Percentiles rank a stretch among this genome's conserved stretches.
Evolutionary conservation across 2,113 vertebrate genomes (phyloP).

Genomic region (Rostratula benghalensis): DNA sequence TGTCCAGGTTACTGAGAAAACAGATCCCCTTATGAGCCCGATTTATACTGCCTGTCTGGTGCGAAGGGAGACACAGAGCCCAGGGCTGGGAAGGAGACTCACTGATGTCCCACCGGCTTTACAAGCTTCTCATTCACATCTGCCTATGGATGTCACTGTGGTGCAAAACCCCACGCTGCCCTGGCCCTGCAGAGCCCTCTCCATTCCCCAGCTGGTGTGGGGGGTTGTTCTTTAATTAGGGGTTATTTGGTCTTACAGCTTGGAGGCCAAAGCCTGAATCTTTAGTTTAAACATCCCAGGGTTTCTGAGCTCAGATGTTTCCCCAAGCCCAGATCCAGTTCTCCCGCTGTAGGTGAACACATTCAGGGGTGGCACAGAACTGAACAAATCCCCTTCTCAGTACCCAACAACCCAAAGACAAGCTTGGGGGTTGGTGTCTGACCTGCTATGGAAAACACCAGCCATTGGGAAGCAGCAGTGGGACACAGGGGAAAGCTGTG

Average conservation of each 20-base stretch:
- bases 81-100: not conserved
- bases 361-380: not conserved
- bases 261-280: not conserved
- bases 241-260: not conserved
- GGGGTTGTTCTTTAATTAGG: not conserved
- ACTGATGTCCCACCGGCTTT: accelerated
- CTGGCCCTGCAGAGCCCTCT: not conserved
- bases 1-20: not conserved
- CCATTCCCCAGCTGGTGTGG: accelerated
- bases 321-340: not conserved
- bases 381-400: not conserved
- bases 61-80: not conserved
- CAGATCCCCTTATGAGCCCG: not conserved
- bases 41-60: not conserved
- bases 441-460: not conserved
- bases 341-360: not conserved
- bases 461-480: accelerated
- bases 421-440: not conserved
- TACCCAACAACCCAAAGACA: not conserved
- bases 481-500: accelerated
- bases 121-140: not conserved
- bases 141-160: not conserved
- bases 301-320: not conserved
- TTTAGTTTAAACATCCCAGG: accelerated
- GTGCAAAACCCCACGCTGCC: not conserved